A percentile compares a stretch with the other conserved stretches of the same genome.
These are phyloP conservation scores for Bucorvus abyssinicus DNA, from an alignment of 2,797 vertebrate species.

Conservation along the genomic window DNA sequence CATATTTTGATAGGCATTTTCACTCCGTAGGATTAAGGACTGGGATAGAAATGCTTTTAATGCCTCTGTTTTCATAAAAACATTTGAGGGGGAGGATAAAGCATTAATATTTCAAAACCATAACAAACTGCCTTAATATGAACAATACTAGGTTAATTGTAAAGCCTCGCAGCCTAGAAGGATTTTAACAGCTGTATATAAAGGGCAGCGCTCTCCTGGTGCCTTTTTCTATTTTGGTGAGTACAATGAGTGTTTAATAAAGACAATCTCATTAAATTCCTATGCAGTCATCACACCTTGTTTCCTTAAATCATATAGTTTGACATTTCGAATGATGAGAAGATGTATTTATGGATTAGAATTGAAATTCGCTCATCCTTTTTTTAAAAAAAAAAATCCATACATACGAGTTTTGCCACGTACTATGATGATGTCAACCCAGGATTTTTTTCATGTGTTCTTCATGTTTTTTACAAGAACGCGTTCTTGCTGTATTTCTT, in stretches of 20 bases:
- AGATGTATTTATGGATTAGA: background rate
- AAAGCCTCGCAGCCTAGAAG: background rate
- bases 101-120: background rate
- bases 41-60: background rate
- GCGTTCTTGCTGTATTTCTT: background rate
- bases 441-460: background rate
- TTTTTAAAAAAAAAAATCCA: background rate
- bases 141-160: background rate
- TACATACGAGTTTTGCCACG: background rate
- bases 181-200: background rate
- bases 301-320: conserved; percentile 24
- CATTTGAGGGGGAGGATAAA: background rate
- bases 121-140: background rate
- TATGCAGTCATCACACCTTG: background rate
- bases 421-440: background rate
- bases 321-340: background rate
- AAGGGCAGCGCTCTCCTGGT: background rate
- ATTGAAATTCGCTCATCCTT: background rate
- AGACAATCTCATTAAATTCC: background rate
- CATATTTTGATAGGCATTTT: background rate
- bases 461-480: background rate
- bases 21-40: background rate
- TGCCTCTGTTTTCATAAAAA: background rate
- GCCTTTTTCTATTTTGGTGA: background rate
- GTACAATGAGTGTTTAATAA: background rate